These are phyloP conservation scores for Icerya purchasi DNA, from an alignment of 2,888 invertebrate species.

Conservation along the genomic window DNA sequence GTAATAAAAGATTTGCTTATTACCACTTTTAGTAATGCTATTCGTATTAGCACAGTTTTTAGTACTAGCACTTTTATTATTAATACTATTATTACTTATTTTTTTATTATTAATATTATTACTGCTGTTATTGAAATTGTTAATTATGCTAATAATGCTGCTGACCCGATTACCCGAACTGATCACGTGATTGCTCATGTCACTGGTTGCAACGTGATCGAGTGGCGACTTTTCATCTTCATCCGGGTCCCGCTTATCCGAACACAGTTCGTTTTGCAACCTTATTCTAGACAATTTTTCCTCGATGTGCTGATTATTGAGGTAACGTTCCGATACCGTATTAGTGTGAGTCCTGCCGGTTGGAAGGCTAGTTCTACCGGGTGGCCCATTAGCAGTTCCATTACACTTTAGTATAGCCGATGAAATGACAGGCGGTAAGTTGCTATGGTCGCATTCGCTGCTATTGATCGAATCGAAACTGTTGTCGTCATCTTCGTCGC, in stretches of 20 bases:
- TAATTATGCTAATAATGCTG: background rate
- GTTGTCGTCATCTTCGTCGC: slow-evolving; percentile 43
- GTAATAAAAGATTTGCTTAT: no score
- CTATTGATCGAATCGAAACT: slow-evolving; percentile 66
- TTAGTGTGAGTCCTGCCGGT: background rate
- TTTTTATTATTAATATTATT: background rate
- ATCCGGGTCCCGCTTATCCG: no score
- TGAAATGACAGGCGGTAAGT: slow-evolving; percentile 10
- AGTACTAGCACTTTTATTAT: slow-evolving; percentile 3
- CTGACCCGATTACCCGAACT: background rate
- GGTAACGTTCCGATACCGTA: no score
- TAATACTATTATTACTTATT: background rate
- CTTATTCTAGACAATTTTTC: no score
- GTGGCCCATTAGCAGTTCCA: background rate
- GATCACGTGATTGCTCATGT: background rate
- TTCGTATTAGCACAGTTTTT: slow-evolving; percentile 4
- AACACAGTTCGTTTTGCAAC: no score
- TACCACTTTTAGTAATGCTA: background rate
- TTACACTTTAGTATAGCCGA: slow-evolving; percentile 12
- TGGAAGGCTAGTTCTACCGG: background rate
- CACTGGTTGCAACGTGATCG: background rate
- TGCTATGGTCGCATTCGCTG: slow-evolving; percentile 25
- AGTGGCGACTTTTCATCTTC: background rate
- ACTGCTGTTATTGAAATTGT: no score
- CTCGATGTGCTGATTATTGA: no score